These are phyloP conservation scores for Sardinella longiceps DNA, from an alignment of 2,797 vertebrate species.

Conservation along the genomic window DNA sequence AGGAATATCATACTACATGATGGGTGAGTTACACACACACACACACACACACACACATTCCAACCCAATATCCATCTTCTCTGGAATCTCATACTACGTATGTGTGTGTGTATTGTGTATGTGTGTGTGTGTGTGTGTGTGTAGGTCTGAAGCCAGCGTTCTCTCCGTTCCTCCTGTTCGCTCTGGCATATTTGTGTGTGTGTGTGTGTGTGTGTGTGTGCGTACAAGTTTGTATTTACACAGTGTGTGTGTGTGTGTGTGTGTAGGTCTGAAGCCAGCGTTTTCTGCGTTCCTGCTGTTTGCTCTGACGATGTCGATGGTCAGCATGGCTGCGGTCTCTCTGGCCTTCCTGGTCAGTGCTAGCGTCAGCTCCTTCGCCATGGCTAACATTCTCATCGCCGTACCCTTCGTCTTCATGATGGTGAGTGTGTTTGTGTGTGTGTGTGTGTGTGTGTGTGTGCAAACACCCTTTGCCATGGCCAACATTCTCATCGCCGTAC, in stretches of 20 bases:
- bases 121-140: constrained; percentile 26
- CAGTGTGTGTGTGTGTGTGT: constrained; percentile 25
- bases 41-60: constrained; percentile 22
- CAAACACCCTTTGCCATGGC: background rate
- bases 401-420: no score
- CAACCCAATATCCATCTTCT: background rate
- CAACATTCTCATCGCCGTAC: constrained; percentile 36
- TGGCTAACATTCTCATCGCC: no score
- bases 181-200: no score
- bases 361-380: constrained; percentile 44
- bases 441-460: constrained; percentile 12
- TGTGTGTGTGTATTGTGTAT: background rate
- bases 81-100: no score
- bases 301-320: constrained; percentile 73
- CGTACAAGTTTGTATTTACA: no score
- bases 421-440: constrained; percentile 55
- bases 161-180: constrained; percentile 69
- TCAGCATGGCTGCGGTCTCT: constrained; percentile 75
- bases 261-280: constrained; percentile 72
- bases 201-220: background rate
- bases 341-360: constrained; percentile 80
- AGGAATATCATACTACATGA: constrained; percentile 78
- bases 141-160: constrained; percentile 73
- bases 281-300: constrained; percentile 74
- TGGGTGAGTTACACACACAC: constrained; percentile 68